A percentile compares a stretch with the other conserved stretches of the same genome.
Conservation (phyloP, 2,113 vertebrate genomes). For the Centropristis striata region DNA sequence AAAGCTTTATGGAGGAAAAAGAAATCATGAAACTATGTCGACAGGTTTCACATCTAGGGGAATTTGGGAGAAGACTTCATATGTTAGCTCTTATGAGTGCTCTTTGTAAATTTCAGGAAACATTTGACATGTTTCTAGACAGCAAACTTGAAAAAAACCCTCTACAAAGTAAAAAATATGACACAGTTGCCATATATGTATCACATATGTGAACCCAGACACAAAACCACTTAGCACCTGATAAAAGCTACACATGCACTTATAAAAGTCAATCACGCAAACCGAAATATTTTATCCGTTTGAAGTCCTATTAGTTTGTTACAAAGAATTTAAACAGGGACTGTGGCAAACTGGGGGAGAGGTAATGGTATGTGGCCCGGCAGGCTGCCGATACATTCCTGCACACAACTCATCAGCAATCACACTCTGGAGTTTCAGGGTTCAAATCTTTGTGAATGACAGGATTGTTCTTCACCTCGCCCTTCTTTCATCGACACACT, state of each 20-base stretch:
- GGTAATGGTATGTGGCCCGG: conserved; percentile 54
- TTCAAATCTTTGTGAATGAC: conserved; percentile 42
- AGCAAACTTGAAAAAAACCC: not conserved
- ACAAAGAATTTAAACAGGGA: conserved; percentile 29
- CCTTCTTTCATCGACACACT: not conserved
- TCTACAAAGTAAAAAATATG: not conserved
- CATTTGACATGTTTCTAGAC: not conserved
- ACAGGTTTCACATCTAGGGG: not conserved
- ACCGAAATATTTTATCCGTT: not conserved
- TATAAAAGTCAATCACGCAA: not conserved
- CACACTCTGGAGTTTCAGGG: conserved; percentile 42
- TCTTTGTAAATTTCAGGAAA: conserved; percentile 3
- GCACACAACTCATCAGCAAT: conserved; percentile 37
- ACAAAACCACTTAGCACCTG: not conserved
- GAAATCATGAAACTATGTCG: not conserved
- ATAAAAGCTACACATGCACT: not conserved
- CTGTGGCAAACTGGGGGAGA: conserved; percentile 13
- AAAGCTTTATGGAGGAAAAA: not conserved
- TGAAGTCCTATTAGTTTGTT: not conserved
- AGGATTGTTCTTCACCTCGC: conserved; percentile 34
- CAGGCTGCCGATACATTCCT: conserved; percentile 61
- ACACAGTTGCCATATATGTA: not conserved
- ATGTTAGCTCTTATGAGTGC: not conserved
- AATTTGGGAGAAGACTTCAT: conserved; percentile 6
- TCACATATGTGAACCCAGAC: not conserved